These are phyloP conservation scores for Lepeophtheirus salmonis DNA, from an alignment of 1,140 invertebrate species.

Conservation along the genomic window DNA sequence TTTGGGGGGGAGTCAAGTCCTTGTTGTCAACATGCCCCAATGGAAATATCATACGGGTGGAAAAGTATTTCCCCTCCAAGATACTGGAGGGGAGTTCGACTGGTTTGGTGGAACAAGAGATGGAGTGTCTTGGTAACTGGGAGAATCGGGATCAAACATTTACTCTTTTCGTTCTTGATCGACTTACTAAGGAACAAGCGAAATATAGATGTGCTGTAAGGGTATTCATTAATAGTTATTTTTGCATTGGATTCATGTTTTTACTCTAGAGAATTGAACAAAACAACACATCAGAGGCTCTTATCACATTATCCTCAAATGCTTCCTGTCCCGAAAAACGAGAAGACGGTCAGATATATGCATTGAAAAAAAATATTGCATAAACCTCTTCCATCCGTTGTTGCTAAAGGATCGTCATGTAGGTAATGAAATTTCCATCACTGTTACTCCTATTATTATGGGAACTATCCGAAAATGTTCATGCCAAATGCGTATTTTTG, in stretches of 20 bases:
- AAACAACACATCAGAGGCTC: too few species aligned
- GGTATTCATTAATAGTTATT: too few species aligned
- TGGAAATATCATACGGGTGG: background rate
- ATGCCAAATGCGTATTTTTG: too few species aligned
- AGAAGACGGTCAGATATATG: background rate
- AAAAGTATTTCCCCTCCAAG: background rate
- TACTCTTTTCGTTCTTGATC: background rate
- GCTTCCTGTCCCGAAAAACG: background rate
- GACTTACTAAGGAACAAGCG: background rate
- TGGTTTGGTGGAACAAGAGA: background rate
- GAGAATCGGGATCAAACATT: background rate
- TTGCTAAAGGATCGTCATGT: background rate
- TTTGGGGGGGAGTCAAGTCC: too few species aligned
- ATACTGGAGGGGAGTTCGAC: background rate
- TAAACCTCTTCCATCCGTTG: background rate
- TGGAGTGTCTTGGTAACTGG: background rate
- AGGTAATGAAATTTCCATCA: too few species aligned
- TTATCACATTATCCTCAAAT: background rate
- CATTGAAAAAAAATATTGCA: background rate
- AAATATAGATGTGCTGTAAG: background rate
- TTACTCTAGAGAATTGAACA: too few species aligned
- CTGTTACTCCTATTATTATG: too few species aligned
- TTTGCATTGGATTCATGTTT: too few species aligned
- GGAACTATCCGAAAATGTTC: too few species aligned
- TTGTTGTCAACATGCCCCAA: background rate